Conservation (phyloP, 2,113 vertebrate species). For the Callithrix jacchus region DNA sequence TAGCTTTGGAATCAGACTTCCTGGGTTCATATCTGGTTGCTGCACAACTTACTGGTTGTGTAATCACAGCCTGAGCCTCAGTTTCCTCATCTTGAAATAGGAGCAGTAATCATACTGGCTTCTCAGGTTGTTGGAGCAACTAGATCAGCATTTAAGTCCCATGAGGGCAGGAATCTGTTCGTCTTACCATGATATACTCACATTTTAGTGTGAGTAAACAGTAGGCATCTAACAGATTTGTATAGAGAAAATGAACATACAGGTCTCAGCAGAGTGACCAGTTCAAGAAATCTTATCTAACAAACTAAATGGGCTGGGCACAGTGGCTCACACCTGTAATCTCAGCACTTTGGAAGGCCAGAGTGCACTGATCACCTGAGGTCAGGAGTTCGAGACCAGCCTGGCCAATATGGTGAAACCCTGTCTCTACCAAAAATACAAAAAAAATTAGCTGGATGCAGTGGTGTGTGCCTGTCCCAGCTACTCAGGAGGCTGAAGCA, state of each 20-base stretch:
- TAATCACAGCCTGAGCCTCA: neutral
- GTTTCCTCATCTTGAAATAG: neutral
- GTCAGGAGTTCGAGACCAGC: too few relatives aligned
- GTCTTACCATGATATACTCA: accelerated
- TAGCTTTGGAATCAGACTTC: neutral
- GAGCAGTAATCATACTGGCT: accelerated
- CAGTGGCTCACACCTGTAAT: too few relatives aligned
- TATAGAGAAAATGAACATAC: accelerated
- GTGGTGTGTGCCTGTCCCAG: too few relatives aligned
- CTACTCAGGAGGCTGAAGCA: too few relatives aligned
- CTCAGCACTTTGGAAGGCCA: too few relatives aligned
- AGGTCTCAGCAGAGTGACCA: neutral
- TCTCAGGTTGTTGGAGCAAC: neutral
- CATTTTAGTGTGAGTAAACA: accelerated
- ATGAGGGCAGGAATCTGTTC: neutral
- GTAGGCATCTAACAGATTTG: neutral
- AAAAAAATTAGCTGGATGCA: too few relatives aligned
- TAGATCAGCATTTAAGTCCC: neutral
- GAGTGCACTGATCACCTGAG: too few relatives aligned
- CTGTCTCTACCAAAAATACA: too few relatives aligned
- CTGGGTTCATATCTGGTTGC: neutral
- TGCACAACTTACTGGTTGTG: neutral
- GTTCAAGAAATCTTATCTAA: neutral
- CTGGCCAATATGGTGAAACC: too few relatives aligned
- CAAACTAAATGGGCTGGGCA: neutral